Base-by-base conservation (phyloP, 2,888 invertebrate genomes). In the Carpatolechia fugitivella region DNA sequence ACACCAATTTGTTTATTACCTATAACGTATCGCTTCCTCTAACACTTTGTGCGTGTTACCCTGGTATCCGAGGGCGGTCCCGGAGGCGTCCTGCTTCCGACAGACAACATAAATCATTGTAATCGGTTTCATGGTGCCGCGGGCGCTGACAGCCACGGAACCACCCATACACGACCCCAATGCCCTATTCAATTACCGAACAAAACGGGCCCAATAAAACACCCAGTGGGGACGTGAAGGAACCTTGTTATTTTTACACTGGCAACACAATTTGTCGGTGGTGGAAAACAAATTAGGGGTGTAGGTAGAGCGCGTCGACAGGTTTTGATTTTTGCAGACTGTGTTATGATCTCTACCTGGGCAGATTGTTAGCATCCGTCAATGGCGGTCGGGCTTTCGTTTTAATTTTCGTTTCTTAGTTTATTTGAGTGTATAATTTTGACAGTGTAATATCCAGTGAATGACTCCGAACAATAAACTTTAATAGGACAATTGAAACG, bases 101-200 rank as follows among this genome's bases (percentile, higher is more conserved):
- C 72, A 73, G 60, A 65, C 65, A 60, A 68, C 73, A 75, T 75
- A 76, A 78, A 76, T 78, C 75, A 74, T 56, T 52, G 68, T 71
- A 74, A 74, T 74, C 68, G 74, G 61, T 68, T 69, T 66, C 68
- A 72, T 68, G 62, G 62, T 51, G 69, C 71, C 72, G 58, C 66
- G 60, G 65, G 70, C 68, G 60, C 68, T 65, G 64, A 61, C 66
- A 44, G 29, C 44, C 64, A 57, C 59, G 56, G 47, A 53, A 44
- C 60, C 41, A 53, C 46, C 51, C 50, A 52, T 53, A 53, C 40
- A 41, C 53, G 49, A 52, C 18, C 62, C 68, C 65, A 24, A 64
- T 63, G 60, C 68, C 68, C 65, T 66, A 70, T 68, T 73, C 76
- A 72, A 76, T 75, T 76, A 74, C 66, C 53, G 63, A 63, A 66